A percentile compares a stretch with the other conserved stretches of the same genome.
phyloP scores from a whole-genome alignment of 2,113 vertebrate genomes.

The Ceyx cyanopectus region DNA sequence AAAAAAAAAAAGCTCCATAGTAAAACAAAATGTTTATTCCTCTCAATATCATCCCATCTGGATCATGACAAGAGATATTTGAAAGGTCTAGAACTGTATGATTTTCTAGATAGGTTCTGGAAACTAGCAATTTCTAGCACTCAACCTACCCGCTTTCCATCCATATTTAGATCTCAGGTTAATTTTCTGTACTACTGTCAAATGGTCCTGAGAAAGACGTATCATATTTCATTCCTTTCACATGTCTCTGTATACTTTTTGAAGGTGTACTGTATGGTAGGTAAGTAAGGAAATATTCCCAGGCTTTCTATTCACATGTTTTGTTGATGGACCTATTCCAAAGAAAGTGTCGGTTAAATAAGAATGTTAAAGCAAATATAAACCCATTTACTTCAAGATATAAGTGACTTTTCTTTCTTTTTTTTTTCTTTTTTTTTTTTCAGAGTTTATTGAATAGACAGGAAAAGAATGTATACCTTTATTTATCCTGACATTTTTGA shows the following conservation, averaged over 20 bases:
- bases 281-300: not conserved
- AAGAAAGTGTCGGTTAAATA: not conserved
- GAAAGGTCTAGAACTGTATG: not conserved
- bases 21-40: not conserved
- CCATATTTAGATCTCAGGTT: not conserved
- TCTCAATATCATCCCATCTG: not conserved
- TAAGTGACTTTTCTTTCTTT: too few relatives aligned
- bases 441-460: not conserved
- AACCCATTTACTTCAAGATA: not conserved
- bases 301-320: not conserved
- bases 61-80: not conserved
- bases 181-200: not conserved
- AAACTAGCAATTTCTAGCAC: not conserved
- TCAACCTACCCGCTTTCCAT: not conserved
- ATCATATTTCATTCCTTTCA: not conserved
- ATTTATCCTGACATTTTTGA: conserved; percentile 54
- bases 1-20: not conserved
- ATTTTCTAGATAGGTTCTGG: not conserved
- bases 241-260: not conserved
- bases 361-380: not conserved
- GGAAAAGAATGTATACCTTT: conserved; percentile 15
- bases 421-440: not conserved
- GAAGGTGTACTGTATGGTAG: not conserved
- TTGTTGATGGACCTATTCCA: not conserved
- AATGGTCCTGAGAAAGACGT: not conserved